Base-by-base conservation (phyloP, 2,888 invertebrate genomes). In the Digitonthophagus gazella region DNA sequence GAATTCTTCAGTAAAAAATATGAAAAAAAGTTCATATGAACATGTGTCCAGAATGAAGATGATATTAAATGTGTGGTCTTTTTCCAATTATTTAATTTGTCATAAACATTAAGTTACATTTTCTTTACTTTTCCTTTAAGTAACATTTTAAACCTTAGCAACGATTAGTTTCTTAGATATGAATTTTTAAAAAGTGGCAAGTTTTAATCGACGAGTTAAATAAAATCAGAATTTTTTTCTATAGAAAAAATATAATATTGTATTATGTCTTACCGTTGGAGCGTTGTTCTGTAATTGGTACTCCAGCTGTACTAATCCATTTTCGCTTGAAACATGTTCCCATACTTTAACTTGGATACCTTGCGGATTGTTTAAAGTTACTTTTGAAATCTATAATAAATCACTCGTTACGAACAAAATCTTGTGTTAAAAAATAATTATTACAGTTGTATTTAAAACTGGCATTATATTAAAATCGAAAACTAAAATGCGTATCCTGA, bases 301-400 rank as follows among this genome's bases (percentile, higher is more conserved):
- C 71, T 82, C 81, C 15, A 82, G 70, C 67, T 90, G 90, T 0
- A 85, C 86, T 65, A 91, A 80, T 2, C 91, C 91, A 16, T 87
- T 83, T 70, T 88, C 83, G 0, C 87, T 87, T 57, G 85, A 85
- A 1, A 89, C 82, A 64, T 86, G 85, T 18, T 82, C 81, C 91
- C 91, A 92, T 73, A 90, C 87, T 0, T 86, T 86, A 0, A 90
- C 87, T 3, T 88, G 85, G 0, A 88, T 84, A 0, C 88, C 89
- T 0, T 85, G 81, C 0, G 91, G 91, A 58, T 54, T 15, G 54
- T 44, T 6, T 44, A 44, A 44, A 44, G 28, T 3, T 8, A 54
- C 20, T 54, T 20, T 15, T 44, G 4, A 18, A 22, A 67, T 20
- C 15, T 64, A n/a, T n/a, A n/a, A n/a, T n/a, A n/a, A n/a, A n/a